Base-by-base conservation (phyloP, 2,113 vertebrate species). In the Oxyruncus cristatus region DNA sequence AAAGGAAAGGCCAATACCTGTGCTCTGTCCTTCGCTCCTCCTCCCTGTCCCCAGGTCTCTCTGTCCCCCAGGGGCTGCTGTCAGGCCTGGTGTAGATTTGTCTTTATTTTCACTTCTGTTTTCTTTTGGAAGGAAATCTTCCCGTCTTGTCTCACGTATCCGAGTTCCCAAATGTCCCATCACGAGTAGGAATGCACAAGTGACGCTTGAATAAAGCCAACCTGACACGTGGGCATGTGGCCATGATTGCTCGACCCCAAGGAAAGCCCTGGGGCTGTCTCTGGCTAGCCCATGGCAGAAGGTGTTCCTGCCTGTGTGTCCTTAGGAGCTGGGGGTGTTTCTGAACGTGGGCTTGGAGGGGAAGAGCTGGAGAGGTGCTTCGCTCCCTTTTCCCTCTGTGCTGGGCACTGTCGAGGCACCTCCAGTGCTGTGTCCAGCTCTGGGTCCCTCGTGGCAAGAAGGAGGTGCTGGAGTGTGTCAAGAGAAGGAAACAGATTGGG, bases 151-250 rank as follows among this genome's bases (percentile, higher is more conserved):
- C 92, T 89, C 71, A 42, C 83, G 84, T 89, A 63, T 68, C 77
- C 3, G 10, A 58, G 15, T 52, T 92, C 81, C 72, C 37, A 61
- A 93, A 35, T 37, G 33, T 71, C 50, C 46, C 2, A 8, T 83
- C 80, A 46, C 8, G 7, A 80, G 72, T 94, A 95, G 87, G 94
- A 95, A 92, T 93, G 81, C 90, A 70, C 8, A 75, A 47, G 56
- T 83, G 94, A 86, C 8, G 75, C 61, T 94, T 93, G 96, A 97
- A 97, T 97, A 97, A 97, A 97, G 76, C 41, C 74, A 75, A 47
- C 67, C 73, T 85, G 87, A 44, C 59, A 46, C 4, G 6, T 1
- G 35, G 67, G 41, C 12, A 9, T 4, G 0, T 65, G 87, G 85
- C 50, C 0, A 1, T 92, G 85, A 16, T 73, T 92, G 7, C 8